Conservation (phyloP, 2,888 invertebrate species). For the Cataglyphis albicans region DNA sequence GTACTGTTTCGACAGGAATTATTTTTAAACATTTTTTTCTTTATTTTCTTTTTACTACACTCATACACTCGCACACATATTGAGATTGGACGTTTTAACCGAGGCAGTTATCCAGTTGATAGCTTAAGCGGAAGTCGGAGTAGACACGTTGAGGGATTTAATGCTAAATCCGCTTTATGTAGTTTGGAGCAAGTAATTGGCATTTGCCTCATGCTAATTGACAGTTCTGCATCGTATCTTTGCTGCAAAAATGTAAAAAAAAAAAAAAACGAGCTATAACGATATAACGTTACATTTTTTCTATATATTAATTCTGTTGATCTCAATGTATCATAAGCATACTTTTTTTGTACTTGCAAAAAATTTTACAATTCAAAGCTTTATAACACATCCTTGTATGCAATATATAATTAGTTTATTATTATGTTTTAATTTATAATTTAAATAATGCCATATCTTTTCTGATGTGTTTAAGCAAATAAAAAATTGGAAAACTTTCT, state of each 20-base stretch:
- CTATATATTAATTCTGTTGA: not conserved
- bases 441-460: not conserved
- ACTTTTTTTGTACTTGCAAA: not conserved
- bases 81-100: constrained; percentile 12
- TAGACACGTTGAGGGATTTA: constrained; percentile 60
- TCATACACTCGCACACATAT: not conserved
- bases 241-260: constrained; percentile 41
- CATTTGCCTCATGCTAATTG: constrained; percentile 63
- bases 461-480: not conserved
- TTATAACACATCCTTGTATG: not conserved
- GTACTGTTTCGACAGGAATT: constrained; percentile 15
- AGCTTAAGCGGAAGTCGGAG: constrained; percentile 41
- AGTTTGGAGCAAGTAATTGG: constrained; percentile 64
- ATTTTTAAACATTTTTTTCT: not conserved
- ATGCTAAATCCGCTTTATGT: constrained; percentile 65
- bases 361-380: constrained; percentile 11
- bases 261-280: constrained; percentile 46
- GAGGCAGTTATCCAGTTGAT: constrained; percentile 25
- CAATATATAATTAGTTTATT: not conserved
- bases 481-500: not conserved
- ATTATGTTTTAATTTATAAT: not conserved
- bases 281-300: not conserved
- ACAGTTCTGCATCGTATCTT: constrained; percentile 57
- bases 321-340: not conserved
- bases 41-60: not conserved